phyloP scores from a whole-genome alignment of 2,113 vertebrate species.

The Ageneiosus marmoratus region DNA sequence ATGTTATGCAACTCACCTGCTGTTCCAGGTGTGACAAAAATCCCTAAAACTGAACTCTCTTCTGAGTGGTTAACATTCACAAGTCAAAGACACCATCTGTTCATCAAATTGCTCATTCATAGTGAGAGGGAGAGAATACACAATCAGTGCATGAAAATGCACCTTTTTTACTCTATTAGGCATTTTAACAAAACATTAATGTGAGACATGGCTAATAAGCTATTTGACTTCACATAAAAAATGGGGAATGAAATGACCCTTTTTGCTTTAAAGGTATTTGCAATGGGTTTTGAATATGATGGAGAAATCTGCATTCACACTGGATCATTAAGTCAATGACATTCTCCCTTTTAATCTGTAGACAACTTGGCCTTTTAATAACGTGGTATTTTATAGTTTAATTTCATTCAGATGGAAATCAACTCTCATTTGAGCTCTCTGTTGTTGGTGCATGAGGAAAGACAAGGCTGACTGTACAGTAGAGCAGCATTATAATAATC shows the following conservation, averaged over 20 bases:
- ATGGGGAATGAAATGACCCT: neutral
- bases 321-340: neutral
- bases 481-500: neutral
- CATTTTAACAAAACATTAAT: neutral
- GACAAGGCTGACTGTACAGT: neutral
- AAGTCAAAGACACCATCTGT: constrained; percentile 35
- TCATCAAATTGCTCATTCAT: constrained; percentile 31
- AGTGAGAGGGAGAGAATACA: neutral
- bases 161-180: neutral
- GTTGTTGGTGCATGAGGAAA: neutral
- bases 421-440: neutral
- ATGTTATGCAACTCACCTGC: neutral
- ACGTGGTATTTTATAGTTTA: neutral
- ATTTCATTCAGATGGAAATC: neutral
- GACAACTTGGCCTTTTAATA: constrained; percentile 9
- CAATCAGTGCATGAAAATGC: neutral
- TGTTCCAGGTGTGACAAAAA: constrained; percentile 38
- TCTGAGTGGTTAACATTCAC: constrained; percentile 31
- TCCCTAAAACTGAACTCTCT: constrained; percentile 4
- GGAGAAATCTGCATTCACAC: neutral
- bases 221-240: neutral
- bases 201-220: constrained; percentile 6
- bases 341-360: neutral
- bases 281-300: neutral
- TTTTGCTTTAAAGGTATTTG: neutral